Conservation (phyloP, 2,888 invertebrate genomes). For the Notodromas monacha region DNA sequence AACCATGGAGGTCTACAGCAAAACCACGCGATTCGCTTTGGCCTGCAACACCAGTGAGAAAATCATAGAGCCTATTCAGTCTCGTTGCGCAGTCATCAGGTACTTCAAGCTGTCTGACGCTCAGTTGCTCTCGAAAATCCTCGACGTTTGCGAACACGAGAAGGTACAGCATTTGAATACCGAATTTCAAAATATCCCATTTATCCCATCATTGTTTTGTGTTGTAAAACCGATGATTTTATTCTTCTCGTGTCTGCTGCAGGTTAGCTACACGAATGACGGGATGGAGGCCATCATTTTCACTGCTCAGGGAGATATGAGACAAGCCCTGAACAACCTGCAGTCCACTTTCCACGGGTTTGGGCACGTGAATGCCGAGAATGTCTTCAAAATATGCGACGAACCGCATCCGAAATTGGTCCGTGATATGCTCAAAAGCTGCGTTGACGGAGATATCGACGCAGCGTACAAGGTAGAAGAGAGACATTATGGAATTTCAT, state of each 20-base stretch:
- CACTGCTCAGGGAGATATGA: constrained; percentile 93
- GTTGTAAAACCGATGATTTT: constrained; percentile 10
- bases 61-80: constrained; percentile 95
- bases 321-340: constrained; percentile 84
- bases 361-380: constrained; percentile 54
- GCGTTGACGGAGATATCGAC: constrained; percentile 42
- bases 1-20: constrained; percentile 94
- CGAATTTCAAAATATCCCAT: not conserved
- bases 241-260: constrained; percentile 7
- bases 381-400: constrained; percentile 88
- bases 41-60: constrained; percentile 96
- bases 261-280: constrained; percentile 52
- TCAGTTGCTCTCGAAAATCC: constrained; percentile 47
- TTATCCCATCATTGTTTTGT: constrained; percentile 6
- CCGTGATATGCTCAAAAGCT: constrained; percentile 57
- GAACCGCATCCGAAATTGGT: constrained; percentile 87
- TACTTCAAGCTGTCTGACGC: constrained; percentile 65
- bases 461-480: constrained; percentile 39
- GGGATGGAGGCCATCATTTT: constrained; percentile 85
- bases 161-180: constrained; percentile 20
- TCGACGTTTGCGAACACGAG: constrained; percentile 39
- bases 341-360: constrained; percentile 81
- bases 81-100: constrained; percentile 78
- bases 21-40: constrained; percentile 80
- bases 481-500: no score